A percentile compares a stretch with the other conserved stretches of the same genome.
These are phyloP conservation scores for Nymphalis c-album DNA, from an alignment of 2,888 invertebrate species.

Conservation along the genomic window DNA sequence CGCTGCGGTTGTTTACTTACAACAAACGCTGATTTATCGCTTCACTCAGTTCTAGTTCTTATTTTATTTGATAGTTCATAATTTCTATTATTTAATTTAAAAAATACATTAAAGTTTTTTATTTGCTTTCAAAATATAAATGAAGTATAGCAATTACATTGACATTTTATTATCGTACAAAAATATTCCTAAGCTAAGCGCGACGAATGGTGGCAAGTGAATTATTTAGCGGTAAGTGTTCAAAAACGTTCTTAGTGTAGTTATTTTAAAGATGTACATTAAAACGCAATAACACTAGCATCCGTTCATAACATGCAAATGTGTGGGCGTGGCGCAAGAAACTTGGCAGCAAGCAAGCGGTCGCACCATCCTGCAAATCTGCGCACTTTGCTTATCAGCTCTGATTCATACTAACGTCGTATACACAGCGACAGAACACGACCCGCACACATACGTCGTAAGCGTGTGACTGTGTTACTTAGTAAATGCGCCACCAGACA, in stretches of 20 bases:
- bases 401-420: slow-evolving; percentile 69
- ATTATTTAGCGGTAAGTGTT: not conserved
- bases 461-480: slow-evolving; percentile 58
- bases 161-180: not conserved
- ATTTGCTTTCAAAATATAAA: not conserved
- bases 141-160: not conserved
- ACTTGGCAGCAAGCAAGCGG: slow-evolving; percentile 69
- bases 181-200: not conserved
- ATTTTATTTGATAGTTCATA: slow-evolving; percentile 33
- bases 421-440: slow-evolving; percentile 47
- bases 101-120: not conserved
- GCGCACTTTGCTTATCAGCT: slow-evolving; percentile 72
- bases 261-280: slow-evolving; percentile 43
- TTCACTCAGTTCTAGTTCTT: slow-evolving; percentile 30
- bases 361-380: slow-evolving; percentile 71
- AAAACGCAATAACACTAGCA: slow-evolving; percentile 53
- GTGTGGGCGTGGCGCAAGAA: slow-evolving; percentile 67
- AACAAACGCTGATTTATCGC: slow-evolving; percentile 73
- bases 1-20: slow-evolving; percentile 69
- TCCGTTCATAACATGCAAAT: slow-evolving; percentile 68
- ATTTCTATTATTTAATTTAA: slow-evolving; percentile 30
- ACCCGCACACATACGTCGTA: slow-evolving; percentile 48
- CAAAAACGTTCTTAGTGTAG: slow-evolving; percentile 9
- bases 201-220: not conserved
- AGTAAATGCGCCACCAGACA: slow-evolving; percentile 59